phyloP scores from a whole-genome alignment of 2,797 vertebrate species.

The Sphenodon punctatus region DNA sequence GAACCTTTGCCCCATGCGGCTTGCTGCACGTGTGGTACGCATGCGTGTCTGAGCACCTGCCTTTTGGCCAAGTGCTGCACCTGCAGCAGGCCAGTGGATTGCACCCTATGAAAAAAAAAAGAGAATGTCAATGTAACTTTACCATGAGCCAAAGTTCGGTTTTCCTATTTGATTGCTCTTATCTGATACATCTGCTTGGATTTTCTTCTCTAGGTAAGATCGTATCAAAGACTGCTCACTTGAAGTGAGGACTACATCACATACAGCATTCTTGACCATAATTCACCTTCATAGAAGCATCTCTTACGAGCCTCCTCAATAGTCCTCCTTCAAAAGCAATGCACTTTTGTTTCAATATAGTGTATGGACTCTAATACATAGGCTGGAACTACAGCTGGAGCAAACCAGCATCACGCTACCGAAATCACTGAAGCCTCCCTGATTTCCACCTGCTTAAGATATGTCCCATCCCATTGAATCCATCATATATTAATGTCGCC shows the following conservation, averaged over 20 bases:
- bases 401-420: conserved; percentile 45
- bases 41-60: no score
- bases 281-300: conserved; percentile 66
- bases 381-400: conserved; percentile 37
- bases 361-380: not conserved
- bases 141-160: conserved; percentile 60
- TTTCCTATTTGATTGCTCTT: conserved; percentile 60
- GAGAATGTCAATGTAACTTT: conserved; percentile 58
- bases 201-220: conserved; percentile 68
- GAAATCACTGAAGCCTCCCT: conserved; percentile 55
- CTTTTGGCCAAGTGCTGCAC: no score
- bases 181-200: conserved; percentile 64
- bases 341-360: conserved; percentile 50
- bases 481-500: conserved; percentile 14
- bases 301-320: conserved; percentile 67
- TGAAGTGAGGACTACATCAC: conserved; percentile 65
- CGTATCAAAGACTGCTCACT: conserved; percentile 66
- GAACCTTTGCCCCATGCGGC: no score
- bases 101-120: conserved; percentile 41
- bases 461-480: conserved; percentile 23
- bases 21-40: no score
- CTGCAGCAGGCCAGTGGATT: no score
- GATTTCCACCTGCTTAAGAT: conserved; percentile 42
- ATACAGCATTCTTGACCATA: conserved; percentile 65
- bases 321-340: conserved; percentile 53